Percentiles rank a stretch among this genome's conserved stretches.
These are phyloP conservation scores for Solen grandis DNA, from an alignment of 1,140 invertebrate genomes.

Conservation along the genomic window DNA sequence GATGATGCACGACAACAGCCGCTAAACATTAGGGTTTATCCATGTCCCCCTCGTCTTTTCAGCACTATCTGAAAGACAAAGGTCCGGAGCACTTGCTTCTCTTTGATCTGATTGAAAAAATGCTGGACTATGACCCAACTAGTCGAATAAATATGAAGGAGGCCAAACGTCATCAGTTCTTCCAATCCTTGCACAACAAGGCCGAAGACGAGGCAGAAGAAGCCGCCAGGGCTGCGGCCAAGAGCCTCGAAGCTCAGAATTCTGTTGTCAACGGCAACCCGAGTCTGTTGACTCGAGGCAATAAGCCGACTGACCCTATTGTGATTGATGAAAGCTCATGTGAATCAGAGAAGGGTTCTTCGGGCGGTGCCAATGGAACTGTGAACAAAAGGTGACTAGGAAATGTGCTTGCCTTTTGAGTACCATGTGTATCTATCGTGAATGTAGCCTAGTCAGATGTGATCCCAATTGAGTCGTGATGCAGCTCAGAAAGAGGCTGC, in stretches of 20 bases:
- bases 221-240: slow-evolving; percentile 23
- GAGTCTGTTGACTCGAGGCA: slow-evolving; percentile 23
- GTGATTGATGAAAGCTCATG: slow-evolving; percentile 56
- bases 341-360: slow-evolving; percentile 26
- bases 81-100: slow-evolving; percentile 93
- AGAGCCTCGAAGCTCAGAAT: neutral
- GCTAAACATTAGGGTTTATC: no score
- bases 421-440: no score
- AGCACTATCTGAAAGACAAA: slow-evolving; percentile 94
- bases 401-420: no score
- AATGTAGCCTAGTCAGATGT: no score
- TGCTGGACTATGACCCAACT: slow-evolving; percentile 98
- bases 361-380: slow-evolving; percentile 21
- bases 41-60: slow-evolving; percentile 78
- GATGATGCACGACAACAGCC: no score
- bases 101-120: slow-evolving; percentile 96
- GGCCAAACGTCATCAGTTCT: slow-evolving; percentile 95
- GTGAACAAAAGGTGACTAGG: slow-evolving; percentile 28
- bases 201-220: slow-evolving; percentile 46
- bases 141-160: slow-evolving; percentile 94
- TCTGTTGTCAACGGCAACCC: slow-evolving; percentile 8
- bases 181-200: slow-evolving; percentile 79
- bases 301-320: slow-evolving; percentile 40
- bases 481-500: no score
- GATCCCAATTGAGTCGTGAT: no score